Evolutionary conservation across 2,888 invertebrate species (phyloP), one percentile per base, ranked within the genome.

Genomic region (Hemicrepidius hirtus): DNA sequence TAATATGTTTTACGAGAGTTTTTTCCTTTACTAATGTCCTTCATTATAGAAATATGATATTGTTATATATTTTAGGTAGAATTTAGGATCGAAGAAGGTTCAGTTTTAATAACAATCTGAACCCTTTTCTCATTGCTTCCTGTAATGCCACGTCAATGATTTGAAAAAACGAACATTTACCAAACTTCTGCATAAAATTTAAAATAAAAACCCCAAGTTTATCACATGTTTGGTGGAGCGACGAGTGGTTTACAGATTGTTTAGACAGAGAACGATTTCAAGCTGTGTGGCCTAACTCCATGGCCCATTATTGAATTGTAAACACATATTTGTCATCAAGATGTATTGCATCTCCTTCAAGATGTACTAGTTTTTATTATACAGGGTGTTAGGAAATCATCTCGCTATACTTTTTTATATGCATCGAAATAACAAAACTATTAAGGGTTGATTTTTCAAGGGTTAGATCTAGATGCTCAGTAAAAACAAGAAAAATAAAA

Each of bases 231-330:
- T 80, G 78, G 78, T 76, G 64, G 73, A 79, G 81, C 80, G 84
- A 82, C 82, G 83, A 84, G 81, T 80, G 83, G 78, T 84, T 83
- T 83, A 83, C 82, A 81, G 79, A 81, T 83, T 84, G 84, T 84
- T 84, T 84, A 81, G 81, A 83, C 79, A 79, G 80, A 76, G 74
- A 78, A 78, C 79, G 80, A 79, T 78, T 68, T 77, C 81, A 78
- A 79, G 80, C 79, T 82, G 82, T 82, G 82, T 81, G 82, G 82
- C 79, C 81, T 46, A 72, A 72, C 79, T 79, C 78, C 75, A 72
- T 76, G 76, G 74, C 71, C 75, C 74, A 78, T 78, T 76, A 76
- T 71, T 74, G 74, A 72, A 77, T 73, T 76, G 62, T 77, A 78
- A 79, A 77, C 78, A 77, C 72, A 71, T 76, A 76, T 77, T 77